Evolutionary conservation across 2,888 invertebrate genomes (phyloP), one percentile per base, ranked within the genome.

Genomic region (Empis livida): DNA sequence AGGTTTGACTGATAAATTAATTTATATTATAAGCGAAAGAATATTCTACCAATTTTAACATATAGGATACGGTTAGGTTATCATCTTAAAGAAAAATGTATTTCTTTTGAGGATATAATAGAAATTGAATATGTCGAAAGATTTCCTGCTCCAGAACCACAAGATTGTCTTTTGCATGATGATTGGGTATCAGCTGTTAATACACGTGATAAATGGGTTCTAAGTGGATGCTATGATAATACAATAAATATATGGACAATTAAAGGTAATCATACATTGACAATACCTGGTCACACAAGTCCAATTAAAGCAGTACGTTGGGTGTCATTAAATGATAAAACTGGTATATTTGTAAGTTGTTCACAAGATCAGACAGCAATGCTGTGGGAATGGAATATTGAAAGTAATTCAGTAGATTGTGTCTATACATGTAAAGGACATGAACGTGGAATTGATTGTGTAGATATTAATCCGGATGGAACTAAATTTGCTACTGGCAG

Each of bases 171-270:
- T 54, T 76, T 90, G 65, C 95, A 96, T 60, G 93, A 96, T 69
- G 97, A 99, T 64, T 99, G 97, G 97, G 92, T 97, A n/a, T 85
- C 92, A 16, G 80, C 89, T 40, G 82, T 94, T 1, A 80, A 84
- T 56, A 75, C 80, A 38, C 71, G 74, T 51, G 77, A 75, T 38
- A 79, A 80, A 61, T 88, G 85, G 85, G 86, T 95, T 51, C 65
- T 95, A 41, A 84, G 89, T 44, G 95, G 95, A 17, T 88, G 92
- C 65, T 96, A 95, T 69, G 96, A 96, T 65, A 87, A 89, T 64
- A 88, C 91, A 46, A 71, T 95, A 39, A 88, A 91, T 59, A 77
- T 96, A 50, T 95, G 94, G 93, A 85, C 83, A 11, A 77, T 76
- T 5, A 84, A 84, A 65, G 93, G 94, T 6, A 84, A 85, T 60